Base-by-base conservation (phyloP, 2,888 invertebrate genomes). In the Crepidodera aurea region DNA sequence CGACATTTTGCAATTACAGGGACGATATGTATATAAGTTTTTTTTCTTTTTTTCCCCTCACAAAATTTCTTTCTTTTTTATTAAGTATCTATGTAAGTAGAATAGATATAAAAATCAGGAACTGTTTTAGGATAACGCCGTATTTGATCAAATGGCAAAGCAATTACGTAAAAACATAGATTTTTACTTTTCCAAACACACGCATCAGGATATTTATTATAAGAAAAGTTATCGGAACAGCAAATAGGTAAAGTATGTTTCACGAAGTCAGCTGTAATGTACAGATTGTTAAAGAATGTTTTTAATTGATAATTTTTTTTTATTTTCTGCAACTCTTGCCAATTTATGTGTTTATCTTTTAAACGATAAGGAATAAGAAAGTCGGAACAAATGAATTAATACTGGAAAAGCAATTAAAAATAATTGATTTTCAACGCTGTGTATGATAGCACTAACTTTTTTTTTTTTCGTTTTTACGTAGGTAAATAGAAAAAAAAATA, bases 201-300 rank as follows among this genome's bases (percentile, higher is more conserved):
- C 25, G 56, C 48, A 12, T 42, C 25, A 25, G 25, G 37, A 29
- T 59, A 59, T 32, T 46, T 44, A 50, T 54, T 37, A 57, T 48
- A 53, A 40, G 60, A 65, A 57, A 63, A 51, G 40, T 62, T 60
- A 66, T 66, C 65, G 15, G 12, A 15, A 39, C 53, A 19, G 56
- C 46, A 62, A 62, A 62, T 60, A 65, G 62, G 44, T 51, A 63
- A 66, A 66, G 62, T 66, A 55, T 66, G 65, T 66, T 54, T 16
- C 8, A 18, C 22, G 32, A 54, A 60, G 62, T 64, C 51, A 42
- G 40, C 51, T 62, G 48, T 65, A 65, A 64, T 65, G 65, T 55
- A 42, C 16, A 60, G 65, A 67, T 67, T 65, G 60, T 48, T 42
- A 29, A 60, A 51, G 65, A 65, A 65, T 67, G 67, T 67, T 67